Percentiles rank a stretch among this genome's conserved stretches.
Evolutionary conservation across 2,113 vertebrate species (phyloP).

Genomic region (Dipodomys ordii): DNA sequence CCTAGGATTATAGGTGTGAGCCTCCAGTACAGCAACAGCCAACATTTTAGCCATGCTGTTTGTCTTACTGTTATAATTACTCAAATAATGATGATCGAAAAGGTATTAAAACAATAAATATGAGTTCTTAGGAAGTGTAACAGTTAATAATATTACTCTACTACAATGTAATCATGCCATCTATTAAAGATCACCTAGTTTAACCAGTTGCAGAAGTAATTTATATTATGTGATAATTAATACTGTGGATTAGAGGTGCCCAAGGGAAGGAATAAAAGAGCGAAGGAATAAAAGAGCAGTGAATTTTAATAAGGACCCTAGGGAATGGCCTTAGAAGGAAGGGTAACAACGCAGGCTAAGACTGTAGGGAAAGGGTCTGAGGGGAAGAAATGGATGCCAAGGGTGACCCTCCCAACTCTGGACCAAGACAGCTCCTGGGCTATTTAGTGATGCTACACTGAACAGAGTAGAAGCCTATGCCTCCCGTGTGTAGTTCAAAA

Average conservation of each 20-base stretch:
- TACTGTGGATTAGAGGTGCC: conserved; percentile 1
- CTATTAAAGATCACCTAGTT: conserved; percentile 43
- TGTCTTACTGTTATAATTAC: background rate
- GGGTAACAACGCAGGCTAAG: background rate
- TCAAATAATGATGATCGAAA: background rate
- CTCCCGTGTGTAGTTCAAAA: background rate
- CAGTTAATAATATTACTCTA: conserved; percentile 19
- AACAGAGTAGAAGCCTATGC: background rate
- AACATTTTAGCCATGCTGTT: background rate
- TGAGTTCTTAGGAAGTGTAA: background rate
- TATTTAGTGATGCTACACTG: rapidly evolving
- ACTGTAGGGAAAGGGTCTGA: background rate
- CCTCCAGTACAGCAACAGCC: background rate
- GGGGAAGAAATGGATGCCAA: background rate
- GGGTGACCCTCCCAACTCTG: background rate
- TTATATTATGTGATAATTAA: conserved; percentile 57
- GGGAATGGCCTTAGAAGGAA: background rate
- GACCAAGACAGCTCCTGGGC: background rate
- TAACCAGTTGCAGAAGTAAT: conserved; percentile 54
- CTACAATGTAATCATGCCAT: background rate
- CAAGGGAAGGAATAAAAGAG: conserved; percentile 16
- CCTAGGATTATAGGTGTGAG: too few species aligned
- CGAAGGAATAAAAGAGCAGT: conserved; percentile 36
- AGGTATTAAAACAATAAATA: conserved; percentile 29
- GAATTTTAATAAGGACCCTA: conserved; percentile 49